These are phyloP conservation scores for Heliconius ethilla DNA, from an alignment of 2,888 invertebrate species.

Conservation along the genomic window DNA sequence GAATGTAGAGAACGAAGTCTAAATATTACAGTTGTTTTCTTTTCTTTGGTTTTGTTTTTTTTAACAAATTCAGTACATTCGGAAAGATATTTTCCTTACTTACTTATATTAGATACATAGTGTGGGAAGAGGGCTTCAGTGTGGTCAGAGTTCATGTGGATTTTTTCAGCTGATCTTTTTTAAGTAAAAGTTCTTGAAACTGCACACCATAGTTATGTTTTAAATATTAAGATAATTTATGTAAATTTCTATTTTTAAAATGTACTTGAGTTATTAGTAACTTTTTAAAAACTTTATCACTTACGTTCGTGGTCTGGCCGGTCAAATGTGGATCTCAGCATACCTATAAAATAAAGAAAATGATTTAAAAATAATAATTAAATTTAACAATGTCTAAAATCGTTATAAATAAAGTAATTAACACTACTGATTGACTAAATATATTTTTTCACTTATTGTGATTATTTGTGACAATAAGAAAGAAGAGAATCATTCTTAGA, in stretches of 20 bases:
- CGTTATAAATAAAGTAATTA: neutral
- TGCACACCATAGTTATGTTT: too few relatives aligned
- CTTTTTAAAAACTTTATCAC: conserved; percentile 40
- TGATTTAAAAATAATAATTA: neutral
- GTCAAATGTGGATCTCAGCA: conserved; percentile 79
- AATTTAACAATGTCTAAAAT: neutral
- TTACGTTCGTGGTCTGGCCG: conserved; percentile 80
- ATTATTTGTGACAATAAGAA: too few relatives aligned
- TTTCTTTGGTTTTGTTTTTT: too few relatives aligned
- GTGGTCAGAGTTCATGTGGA: neutral
- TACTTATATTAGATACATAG: neutral
- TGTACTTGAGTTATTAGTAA: neutral
- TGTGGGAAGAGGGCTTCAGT: neutral
- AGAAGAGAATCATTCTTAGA: too few relatives aligned
- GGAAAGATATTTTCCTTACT: too few relatives aligned
- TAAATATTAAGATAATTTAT: too few relatives aligned
- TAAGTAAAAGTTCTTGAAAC: too few relatives aligned
- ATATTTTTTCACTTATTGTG: too few relatives aligned
- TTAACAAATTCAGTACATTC: too few relatives aligned
- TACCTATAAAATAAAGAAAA: conserved; percentile 59
- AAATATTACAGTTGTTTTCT: too few relatives aligned
- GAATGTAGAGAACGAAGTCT: neutral
- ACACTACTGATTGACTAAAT: too few relatives aligned
- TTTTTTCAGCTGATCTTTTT: too few relatives aligned
- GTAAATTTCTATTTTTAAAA: neutral